Evolutionary conservation across 2,797 vertebrate genomes (phyloP).

Genomic region (Aldrovandia affinis): DNA sequence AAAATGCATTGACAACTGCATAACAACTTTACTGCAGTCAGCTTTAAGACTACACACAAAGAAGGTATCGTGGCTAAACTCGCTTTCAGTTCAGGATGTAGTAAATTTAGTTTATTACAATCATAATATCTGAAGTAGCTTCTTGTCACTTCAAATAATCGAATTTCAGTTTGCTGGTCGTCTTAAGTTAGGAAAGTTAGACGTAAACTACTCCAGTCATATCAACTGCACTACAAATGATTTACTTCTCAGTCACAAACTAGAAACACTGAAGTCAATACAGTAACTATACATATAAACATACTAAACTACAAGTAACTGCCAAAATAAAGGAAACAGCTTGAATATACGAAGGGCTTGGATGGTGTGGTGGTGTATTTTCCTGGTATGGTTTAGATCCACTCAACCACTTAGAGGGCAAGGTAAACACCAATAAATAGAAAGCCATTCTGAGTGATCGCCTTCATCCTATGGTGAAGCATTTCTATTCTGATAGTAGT

Average conservation of each 20-base stretch:
- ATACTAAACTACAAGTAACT: neutral
- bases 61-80: slow-evolving; percentile 22
- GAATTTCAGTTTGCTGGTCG: neutral
- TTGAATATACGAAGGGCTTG: too few species aligned
- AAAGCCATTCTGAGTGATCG: too few species aligned
- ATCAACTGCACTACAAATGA: slow-evolving; percentile 23
- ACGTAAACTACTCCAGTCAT: slow-evolving; percentile 26
- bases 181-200: neutral
- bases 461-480: too few species aligned
- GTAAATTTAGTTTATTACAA: slow-evolving; percentile 25
- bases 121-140: slow-evolving; percentile 23
- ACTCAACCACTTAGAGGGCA: too few species aligned
- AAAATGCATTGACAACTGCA: slow-evolving; percentile 96
- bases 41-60: slow-evolving; percentile 74
- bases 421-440: too few species aligned
- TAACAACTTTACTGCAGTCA: slow-evolving; percentile 86
- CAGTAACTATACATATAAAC: neutral
- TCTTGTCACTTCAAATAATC: neutral
- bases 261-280: slow-evolving; percentile 4
- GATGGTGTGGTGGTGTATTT: too few species aligned
- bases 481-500: too few species aligned
- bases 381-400: too few species aligned
- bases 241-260: neutral
- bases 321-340: too few species aligned
- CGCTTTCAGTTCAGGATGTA: slow-evolving; percentile 20